Evolutionary conservation across 2,797 vertebrate genomes (phyloP).

Genomic region (Cyclura pinguis): DNA sequence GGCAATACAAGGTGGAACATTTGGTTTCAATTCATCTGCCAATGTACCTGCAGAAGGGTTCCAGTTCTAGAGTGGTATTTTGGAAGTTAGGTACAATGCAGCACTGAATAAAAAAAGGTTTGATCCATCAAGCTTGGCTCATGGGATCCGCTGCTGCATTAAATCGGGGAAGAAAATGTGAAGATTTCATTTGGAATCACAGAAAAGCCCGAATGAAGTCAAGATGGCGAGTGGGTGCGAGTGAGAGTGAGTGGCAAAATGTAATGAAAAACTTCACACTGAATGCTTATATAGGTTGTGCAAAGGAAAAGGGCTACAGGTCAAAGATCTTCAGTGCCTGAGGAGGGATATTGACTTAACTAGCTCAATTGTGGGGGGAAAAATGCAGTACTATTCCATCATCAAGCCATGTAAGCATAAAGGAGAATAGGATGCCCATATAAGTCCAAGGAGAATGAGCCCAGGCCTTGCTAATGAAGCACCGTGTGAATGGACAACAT

Average conservation of each 20-base stretch:
- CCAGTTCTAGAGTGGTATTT: slow-evolving; percentile 96
- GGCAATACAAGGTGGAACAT: slow-evolving; percentile 97
- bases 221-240: slow-evolving; percentile 99
- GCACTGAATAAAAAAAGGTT: slow-evolving; percentile 96
- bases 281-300: slow-evolving; percentile 95
- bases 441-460: slow-evolving; percentile 80
- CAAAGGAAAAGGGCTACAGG: slow-evolving; percentile 90
- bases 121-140: slow-evolving; percentile 99
- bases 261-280: slow-evolving; percentile 95
- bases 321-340: slow-evolving; percentile 91
- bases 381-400: slow-evolving; percentile 87
- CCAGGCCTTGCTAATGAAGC: slow-evolving; percentile 91
- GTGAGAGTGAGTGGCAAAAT: slow-evolving; percentile 99
- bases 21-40: slow-evolving; percentile 98
- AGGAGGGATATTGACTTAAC: slow-evolving; percentile 86
- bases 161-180: slow-evolving; percentile 97
- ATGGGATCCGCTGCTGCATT: slow-evolving; percentile 99
- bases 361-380: slow-evolving; percentile 82
- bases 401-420: slow-evolving; percentile 89
- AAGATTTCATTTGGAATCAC: slow-evolving; percentile 99
- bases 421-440: slow-evolving; percentile 79
- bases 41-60: slow-evolving; percentile 99
- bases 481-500: slow-evolving; percentile 93
- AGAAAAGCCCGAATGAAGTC: slow-evolving; percentile 98
- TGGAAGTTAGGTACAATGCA: slow-evolving; percentile 98